Evolutionary conservation across 1,140 invertebrate genomes (phyloP), one percentile per base, ranked within the genome.

Genomic region (Ganaspis sp.): DNA sequence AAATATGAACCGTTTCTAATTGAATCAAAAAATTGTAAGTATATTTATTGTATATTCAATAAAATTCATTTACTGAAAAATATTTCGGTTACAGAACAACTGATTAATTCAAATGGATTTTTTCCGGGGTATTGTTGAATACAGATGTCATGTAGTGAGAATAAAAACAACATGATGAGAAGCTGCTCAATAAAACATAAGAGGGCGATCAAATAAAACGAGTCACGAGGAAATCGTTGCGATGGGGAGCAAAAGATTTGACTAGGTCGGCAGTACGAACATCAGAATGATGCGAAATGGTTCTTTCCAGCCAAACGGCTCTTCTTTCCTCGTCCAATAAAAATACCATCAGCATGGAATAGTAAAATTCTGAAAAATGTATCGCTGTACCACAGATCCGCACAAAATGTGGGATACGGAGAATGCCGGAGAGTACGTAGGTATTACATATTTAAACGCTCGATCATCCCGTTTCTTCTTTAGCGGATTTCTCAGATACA

Each of bases 301-400:
- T 64, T 64, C 23, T 64, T 29, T 26, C 3, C 23, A 64, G 58
- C 23, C 40, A 74, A 84, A 83, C 81, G 71, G 71, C 49, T 79
- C 54, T 69, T 38, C 69, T 40, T 71, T 77, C 74, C 73, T 71
- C 70, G 23, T 45, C 38, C 81, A 84, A 83, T 84, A 79, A 79
- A 77, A 69, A 82, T 78, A 83, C 70, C 72, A 74, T 84, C 69
- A 71, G 26, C 69, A 54, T 29, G 70, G 78, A 45, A 81, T 84
- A 81, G 81, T 84, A 84, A 83, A 84, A 83, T 76, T 79, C 73
- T 81, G 72, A 83, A 85, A 85, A 83, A 85, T 85, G 83, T 85
- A 85, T 85, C 73, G 79, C 79, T 74, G 12, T 26, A 71, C 69
- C 77, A 71, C 64, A 69, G 76, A 70, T 45, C 26, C 23, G 34